A percentile compares a stretch with the other conserved stretches of the same genome.
These are phyloP conservation scores for Globodera rostochiensis DNA, from an alignment of 1,140 invertebrate species.

Conservation along the genomic window DNA sequence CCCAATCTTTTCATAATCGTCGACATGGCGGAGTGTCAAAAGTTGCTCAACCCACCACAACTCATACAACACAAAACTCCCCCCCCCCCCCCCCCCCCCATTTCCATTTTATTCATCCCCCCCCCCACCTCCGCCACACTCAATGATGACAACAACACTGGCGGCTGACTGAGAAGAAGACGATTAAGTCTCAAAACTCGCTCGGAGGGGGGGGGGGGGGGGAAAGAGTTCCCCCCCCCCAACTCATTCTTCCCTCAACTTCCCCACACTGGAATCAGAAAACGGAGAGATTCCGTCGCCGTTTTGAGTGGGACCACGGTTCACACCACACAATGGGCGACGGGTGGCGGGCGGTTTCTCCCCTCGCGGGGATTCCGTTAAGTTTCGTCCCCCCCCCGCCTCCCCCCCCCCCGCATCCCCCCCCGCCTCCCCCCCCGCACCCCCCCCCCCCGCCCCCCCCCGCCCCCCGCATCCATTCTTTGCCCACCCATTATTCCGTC, in stretches of 20 bases:
- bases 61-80: not conserved
- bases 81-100: not conserved
- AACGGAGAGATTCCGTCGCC: not conserved
- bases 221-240: not conserved
- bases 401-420: too few species aligned
- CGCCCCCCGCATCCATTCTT: too few species aligned
- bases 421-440: too few species aligned
- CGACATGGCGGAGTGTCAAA: not conserved
- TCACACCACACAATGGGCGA: not conserved
- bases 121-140: too few species aligned
- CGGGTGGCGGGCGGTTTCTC: not conserved
- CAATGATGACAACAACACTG: not conserved
- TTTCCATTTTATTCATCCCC: not conserved
- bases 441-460: too few species aligned
- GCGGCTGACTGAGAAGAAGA: not conserved
- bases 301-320: not conserved
- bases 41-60: not conserved
- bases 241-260: not conserved
- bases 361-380: not conserved
- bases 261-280: not conserved
- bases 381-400: not conserved
- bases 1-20: not conserved
- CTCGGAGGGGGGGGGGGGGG: not conserved
- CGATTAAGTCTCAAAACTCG: constrained; percentile 1
- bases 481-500: too few species aligned